Conservation (phyloP, 2,888 invertebrate species). For the Idaea biselata region DNA sequence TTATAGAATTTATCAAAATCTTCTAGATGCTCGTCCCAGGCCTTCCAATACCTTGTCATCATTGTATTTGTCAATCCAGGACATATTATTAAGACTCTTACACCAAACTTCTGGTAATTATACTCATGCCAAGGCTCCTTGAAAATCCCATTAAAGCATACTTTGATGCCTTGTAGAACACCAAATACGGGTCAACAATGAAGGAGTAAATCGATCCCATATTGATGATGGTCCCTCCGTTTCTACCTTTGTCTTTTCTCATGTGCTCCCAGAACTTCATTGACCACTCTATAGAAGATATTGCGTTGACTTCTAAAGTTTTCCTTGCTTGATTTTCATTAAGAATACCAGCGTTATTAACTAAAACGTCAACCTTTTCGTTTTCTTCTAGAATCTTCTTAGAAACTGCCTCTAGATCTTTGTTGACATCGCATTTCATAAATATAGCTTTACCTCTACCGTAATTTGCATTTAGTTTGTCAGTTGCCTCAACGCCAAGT, state of each 20-base stretch:
- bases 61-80: constrained; percentile 20
- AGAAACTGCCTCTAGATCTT: constrained; percentile 57
- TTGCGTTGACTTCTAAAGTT: constrained; percentile 49
- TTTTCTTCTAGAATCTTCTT: constrained; percentile 38
- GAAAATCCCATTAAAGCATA: constrained; percentile 71
- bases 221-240: constrained; percentile 82
- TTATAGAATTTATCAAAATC: constrained; percentile 11
- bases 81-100: constrained; percentile 60
- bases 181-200: constrained; percentile 63
- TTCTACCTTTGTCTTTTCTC: constrained; percentile 71
- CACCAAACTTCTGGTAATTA: constrained; percentile 62
- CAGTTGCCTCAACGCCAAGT: constrained; percentile 48
- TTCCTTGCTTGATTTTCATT: constrained; percentile 33
- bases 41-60: constrained; percentile 8
- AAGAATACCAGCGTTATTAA: constrained; percentile 62
- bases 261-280: constrained; percentile 64
- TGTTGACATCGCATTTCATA: constrained; percentile 70
- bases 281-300: constrained; percentile 48
- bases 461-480: constrained; percentile 55
- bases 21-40: constrained; percentile 18
- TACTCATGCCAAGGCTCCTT: constrained; percentile 57
- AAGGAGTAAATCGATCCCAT: constrained; percentile 80
- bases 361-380: constrained; percentile 54
- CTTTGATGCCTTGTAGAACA: constrained; percentile 80
- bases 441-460: constrained; percentile 66